phyloP scores from a whole-genome alignment of 1,140 invertebrate species.

The Zaprionus kolodkinae region DNA sequence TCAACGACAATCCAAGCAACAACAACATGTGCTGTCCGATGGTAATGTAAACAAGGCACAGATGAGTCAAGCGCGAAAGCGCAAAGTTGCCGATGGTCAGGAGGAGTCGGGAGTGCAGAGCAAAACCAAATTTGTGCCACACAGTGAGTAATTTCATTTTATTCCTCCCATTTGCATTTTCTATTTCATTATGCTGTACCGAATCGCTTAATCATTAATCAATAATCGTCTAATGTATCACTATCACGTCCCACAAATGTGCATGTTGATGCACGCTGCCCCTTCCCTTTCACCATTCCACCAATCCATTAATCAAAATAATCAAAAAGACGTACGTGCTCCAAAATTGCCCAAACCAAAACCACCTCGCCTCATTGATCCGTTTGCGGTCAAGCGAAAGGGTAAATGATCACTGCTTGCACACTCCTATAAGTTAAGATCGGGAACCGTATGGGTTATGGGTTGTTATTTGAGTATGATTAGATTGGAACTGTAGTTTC shows the following conservation, averaged over 20 bases:
- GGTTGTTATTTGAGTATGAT: conserved; percentile 7
- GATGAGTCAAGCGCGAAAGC: conserved; percentile 49
- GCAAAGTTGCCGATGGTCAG: conserved; percentile 42
- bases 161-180: background rate
- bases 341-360: conserved; percentile 62
- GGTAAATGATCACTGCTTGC: conserved; percentile 56
- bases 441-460: conserved; percentile 44
- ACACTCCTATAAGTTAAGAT: background rate
- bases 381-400: conserved; percentile 81
- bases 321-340: conserved; percentile 36
- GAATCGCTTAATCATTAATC: background rate
- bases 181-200: background rate
- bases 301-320: conserved; percentile 36
- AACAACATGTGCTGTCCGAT: conserved; percentile 49
- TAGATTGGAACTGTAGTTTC: background rate
- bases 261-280: conserved; percentile 25
- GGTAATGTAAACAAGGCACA: conserved; percentile 56
- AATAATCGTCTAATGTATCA: conserved; percentile 16
- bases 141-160: conserved; percentile 49
- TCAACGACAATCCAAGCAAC: conserved; percentile 52
- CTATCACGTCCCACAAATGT: conserved; percentile 7
- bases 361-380: conserved; percentile 69
- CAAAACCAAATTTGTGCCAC: conserved; percentile 56
- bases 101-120: conserved; percentile 36
- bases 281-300: conserved; percentile 6